Base-by-base conservation (phyloP, 2,113 vertebrate species). In the Panthera uncia region DNA sequence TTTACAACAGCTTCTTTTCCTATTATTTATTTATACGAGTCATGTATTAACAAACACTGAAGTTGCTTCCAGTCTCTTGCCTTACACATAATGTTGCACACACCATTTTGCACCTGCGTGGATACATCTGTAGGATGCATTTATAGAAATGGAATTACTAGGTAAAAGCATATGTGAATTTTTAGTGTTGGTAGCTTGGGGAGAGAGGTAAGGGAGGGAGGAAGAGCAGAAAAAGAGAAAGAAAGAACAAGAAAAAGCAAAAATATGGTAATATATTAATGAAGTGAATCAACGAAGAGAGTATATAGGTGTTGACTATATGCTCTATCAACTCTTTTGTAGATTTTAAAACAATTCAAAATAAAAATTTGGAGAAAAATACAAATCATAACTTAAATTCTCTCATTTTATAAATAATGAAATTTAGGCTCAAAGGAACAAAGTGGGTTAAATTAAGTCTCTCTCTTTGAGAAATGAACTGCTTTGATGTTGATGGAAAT, bases 301-400 rank as follows among this genome's bases (percentile, higher is more conserved):
- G 33, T 27, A 36, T 3, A 63, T 19, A 66, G 18, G 9, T 76
- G 6, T 78, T 63, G 3, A 50, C 79, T 65, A 71, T 21, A 38
- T 73, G 38, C 19, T 65, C 74, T 48, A 65, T 6, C 48, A 80
- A 81, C 85, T 89, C 29, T 89, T 79, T n/a, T 63, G 9, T 27
- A 81, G 31, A 52, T 78, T 38, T 94, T 68, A 94, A 90, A 90
- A 93, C 66, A 81, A 82, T 41, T 88, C 63, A 74, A 69, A 97
- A 80, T 90, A 92, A 86, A 94, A 95, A 76, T 5, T 5, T 69
- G 27, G 86, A 4, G n/a, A 45, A 82, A 89, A 91, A 69, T 63
- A 55, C 11, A 86, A 90, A 92, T 61, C 23, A 50, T 45, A 89
- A 81, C 14, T 82, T 91, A 4, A 87, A 80, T 94, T 74, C 4